Evolutionary conservation across 2,113 vertebrate species (phyloP), one percentile per base, ranked within the genome.

Genomic region (Campylomormyrus numenius): DNA sequence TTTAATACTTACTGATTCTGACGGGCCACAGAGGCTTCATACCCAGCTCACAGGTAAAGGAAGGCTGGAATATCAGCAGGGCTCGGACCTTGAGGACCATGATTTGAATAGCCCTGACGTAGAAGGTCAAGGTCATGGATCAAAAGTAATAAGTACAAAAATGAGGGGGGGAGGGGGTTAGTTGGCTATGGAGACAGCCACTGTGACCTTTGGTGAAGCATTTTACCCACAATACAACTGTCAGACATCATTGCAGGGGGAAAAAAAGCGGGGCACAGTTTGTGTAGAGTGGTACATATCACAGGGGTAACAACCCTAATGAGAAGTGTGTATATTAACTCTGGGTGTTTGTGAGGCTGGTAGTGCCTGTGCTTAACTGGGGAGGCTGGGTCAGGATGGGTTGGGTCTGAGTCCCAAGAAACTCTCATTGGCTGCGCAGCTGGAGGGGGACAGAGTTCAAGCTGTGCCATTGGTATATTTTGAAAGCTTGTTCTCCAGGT

Each of bases 401-500:
- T 84, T 74, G 46, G 35, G 10, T 7, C n/a, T 56, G 46, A 35
- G n/a, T 53, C 50, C 50, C 11, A 53, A 53, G 50, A 35, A 53
- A 15, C 48, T 5, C n/a, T 53, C 13, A 53, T 50, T 87, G 85
- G 84, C 35, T 85, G 49, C 19, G 42, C 46, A 39, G 49, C n/a
- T 39, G 48, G 42, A 27, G 58, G 35, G 56, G 31, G n/a, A 9
- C 24, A 39, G 24, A 84, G 48, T 45, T 83, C 10, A 90, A 27
- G 96, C 98, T 0, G 97, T 98, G 94, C 97, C 97, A 0, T 99
- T 98, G 92, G 97, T 96, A 94, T 98, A 97, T 93, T 98, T 97
- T 91, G 97, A 96, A 90, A 99, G 97, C 95, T 97, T 98, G 95
- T 98, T 97, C 96, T 99, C 98, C 95, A 99, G 94, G 86, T 97